These are phyloP conservation scores for Noctua fimbriata DNA, from an alignment of 2,888 invertebrate species.

Conservation along the genomic window DNA sequence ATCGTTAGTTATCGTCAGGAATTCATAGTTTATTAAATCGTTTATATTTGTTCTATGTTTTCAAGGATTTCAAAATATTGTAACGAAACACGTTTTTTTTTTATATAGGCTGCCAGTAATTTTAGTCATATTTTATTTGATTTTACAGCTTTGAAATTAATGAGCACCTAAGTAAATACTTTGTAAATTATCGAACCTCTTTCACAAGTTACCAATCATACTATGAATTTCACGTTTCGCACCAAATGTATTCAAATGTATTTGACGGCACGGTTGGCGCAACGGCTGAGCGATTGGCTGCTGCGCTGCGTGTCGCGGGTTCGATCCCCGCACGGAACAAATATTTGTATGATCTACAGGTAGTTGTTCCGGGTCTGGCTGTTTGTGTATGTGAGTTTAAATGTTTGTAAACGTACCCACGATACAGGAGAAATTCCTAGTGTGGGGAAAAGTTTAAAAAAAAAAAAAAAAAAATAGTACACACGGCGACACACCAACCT, in stretches of 20 bases:
- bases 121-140: background rate
- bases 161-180: background rate
- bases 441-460: no score
- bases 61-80: background rate
- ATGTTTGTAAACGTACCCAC: no score
- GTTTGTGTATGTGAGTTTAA: no score
- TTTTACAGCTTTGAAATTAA: background rate
- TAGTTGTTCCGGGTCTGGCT: no score
- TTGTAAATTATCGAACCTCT: background rate
- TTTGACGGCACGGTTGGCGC: no score
- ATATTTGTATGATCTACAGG: no score
- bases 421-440: no score
- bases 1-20: background rate
- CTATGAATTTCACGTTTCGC: background rate
- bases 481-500: no score
- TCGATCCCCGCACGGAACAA: no score
- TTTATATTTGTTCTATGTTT: background rate
- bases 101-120: background rate
- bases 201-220: background rate
- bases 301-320: no score
- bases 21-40: conserved; percentile 27
- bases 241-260: background rate
- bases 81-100: background rate
- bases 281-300: no score
- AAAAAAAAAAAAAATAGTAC: no score